Evolutionary conservation across 2,888 invertebrate genomes (phyloP).

Genomic region (Cantharis rustica): DNA sequence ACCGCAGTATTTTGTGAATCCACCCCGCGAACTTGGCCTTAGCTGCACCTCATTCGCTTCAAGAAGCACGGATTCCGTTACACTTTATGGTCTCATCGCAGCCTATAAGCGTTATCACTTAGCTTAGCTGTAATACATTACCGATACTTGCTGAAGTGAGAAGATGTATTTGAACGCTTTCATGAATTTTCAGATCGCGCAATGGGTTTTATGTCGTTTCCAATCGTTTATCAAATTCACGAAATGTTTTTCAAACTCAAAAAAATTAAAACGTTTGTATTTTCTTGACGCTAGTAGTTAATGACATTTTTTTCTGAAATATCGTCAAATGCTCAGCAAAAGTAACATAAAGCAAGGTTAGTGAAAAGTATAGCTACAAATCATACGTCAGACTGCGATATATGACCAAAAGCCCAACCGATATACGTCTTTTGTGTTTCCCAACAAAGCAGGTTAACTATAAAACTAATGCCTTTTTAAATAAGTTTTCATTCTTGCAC

Average conservation of each 20-base stretch:
- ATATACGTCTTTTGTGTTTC: conserved; percentile 48
- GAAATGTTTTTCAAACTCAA: not conserved
- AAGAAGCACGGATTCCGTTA: conserved; percentile 46
- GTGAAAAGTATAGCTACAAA: conserved; percentile 31
- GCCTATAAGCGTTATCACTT: conserved; percentile 51
- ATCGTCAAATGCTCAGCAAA: conserved; percentile 26
- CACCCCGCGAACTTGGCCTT: conserved; percentile 41
- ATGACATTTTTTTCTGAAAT: conserved; percentile 14
- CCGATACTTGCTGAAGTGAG: conserved; percentile 54
- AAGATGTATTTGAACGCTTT: conserved; percentile 53
- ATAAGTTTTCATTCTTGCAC: conserved; percentile 41
- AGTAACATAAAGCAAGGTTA: conserved; percentile 24
- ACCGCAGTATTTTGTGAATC: conserved; percentile 52
- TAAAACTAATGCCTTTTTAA: conserved; percentile 47
- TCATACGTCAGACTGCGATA: conserved; percentile 43
- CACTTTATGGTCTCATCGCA: conserved; percentile 48
- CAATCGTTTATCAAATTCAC: conserved; percentile 28
- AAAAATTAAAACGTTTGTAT: conserved; percentile 1
- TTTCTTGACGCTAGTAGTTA: conserved; percentile 4
- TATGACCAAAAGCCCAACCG: conserved; percentile 47
- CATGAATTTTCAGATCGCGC: conserved; percentile 30
- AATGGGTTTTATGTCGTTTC: conserved; percentile 28
- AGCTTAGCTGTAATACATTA: conserved; percentile 49
- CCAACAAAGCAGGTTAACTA: conserved; percentile 42
- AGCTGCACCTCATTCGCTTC: conserved; percentile 43